These are phyloP conservation scores for Callitettix versicolor DNA, from an alignment of 1,140 invertebrate genomes.

Conservation along the genomic window DNA sequence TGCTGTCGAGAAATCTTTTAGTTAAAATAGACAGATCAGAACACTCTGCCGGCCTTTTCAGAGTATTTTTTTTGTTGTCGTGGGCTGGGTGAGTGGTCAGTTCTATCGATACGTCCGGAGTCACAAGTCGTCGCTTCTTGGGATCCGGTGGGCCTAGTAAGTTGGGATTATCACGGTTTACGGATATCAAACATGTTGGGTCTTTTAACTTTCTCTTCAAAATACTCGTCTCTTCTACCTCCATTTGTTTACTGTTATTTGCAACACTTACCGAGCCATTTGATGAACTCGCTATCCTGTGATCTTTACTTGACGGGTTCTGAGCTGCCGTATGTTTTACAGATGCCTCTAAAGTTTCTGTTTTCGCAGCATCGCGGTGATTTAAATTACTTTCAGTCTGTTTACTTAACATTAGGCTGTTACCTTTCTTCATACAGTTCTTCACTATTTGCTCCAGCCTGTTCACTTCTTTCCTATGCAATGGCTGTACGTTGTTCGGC, in stretches of 20 bases:
- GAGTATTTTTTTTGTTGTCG: background rate
- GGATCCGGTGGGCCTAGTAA: slow-evolving; percentile 14
- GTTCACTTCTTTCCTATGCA: slow-evolving; percentile 4
- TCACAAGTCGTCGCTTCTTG: slow-evolving; percentile 23
- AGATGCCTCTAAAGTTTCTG: background rate
- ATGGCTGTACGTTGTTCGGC: background rate
- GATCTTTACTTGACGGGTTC: background rate
- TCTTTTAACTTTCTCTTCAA: slow-evolving; percentile 23
- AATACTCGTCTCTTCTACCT: slow-evolving; percentile 2
- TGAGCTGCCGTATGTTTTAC: background rate
- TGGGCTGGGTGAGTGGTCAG: slow-evolving; percentile 18
- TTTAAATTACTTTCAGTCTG: too few species aligned
- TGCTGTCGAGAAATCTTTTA: slow-evolving; percentile 3
- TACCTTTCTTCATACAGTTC: slow-evolving; percentile 6
- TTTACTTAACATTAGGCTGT: too few species aligned
- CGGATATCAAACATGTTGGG: background rate
- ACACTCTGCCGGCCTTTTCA: slow-evolving; percentile 1
- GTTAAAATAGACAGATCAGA: slow-evolving; percentile 5
- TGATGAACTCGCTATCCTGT: background rate
- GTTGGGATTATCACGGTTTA: background rate
- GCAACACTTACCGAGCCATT: too few species aligned
- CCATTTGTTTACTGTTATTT: too few species aligned
- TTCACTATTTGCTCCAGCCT: slow-evolving; percentile 9
- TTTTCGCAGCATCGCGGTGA: background rate
- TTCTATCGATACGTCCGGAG: slow-evolving; percentile 27